Evolutionary conservation across 1,140 invertebrate species (phyloP).

Genomic region (Pteromalus puparum): DNA sequence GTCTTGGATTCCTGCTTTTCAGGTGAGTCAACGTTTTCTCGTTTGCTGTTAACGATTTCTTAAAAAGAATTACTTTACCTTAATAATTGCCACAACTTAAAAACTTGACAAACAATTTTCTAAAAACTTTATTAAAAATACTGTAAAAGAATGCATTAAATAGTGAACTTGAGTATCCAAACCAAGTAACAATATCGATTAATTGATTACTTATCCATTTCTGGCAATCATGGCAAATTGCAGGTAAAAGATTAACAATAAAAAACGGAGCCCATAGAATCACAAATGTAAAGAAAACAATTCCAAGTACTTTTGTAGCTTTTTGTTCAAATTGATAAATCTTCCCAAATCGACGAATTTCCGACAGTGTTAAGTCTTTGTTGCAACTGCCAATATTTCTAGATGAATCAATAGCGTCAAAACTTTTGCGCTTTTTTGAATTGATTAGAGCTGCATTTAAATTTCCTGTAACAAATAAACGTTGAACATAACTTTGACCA

Average conservation of each 20-base stretch:
- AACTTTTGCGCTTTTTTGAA: background rate
- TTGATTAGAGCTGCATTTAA: background rate
- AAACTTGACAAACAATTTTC: slow-evolving; percentile 93
- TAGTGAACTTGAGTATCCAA: slow-evolving; percentile 94
- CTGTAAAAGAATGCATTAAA: slow-evolving; percentile 97
- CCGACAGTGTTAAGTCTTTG: background rate
- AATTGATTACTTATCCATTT: slow-evolving; percentile 84
- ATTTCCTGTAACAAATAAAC: background rate
- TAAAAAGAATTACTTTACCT: background rate
- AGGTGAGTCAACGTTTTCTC: slow-evolving; percentile 74
- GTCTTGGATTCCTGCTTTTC: slow-evolving; percentile 97
- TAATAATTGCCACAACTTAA: slow-evolving; percentile 78
- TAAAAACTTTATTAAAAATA: slow-evolving; percentile 95
- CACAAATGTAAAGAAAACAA: slow-evolving; percentile 96
- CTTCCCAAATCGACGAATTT: background rate
- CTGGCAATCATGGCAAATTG: slow-evolving; percentile 86
- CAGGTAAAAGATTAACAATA: slow-evolving; percentile 88
- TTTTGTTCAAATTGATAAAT: background rate
- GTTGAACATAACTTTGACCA: background rate
- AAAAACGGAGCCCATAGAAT: slow-evolving; percentile 96
- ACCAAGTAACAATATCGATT: slow-evolving; percentile 91
- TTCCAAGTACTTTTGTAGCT: slow-evolving; percentile 80
- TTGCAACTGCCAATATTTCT: background rate
- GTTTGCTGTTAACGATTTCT: background rate
- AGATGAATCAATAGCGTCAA: background rate